Percentiles rank a stretch among this genome's conserved stretches.
phyloP scores from a whole-genome alignment of 2,113 vertebrate species.

The Lichenostomus cassidix region DNA sequence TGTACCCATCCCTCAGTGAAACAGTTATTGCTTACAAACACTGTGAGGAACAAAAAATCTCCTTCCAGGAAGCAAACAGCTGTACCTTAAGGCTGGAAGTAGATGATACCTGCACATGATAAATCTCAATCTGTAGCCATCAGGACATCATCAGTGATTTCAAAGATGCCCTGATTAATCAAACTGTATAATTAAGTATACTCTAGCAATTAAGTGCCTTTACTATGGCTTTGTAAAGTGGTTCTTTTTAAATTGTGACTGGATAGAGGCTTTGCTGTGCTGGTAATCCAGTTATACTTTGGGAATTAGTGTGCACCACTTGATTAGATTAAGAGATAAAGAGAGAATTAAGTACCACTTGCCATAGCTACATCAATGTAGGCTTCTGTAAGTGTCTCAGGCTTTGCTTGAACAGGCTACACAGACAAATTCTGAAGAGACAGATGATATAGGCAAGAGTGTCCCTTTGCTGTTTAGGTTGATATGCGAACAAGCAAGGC shows the following conservation, averaged over 20 bases:
- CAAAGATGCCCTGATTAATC: not conserved
- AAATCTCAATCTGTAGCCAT: not conserved
- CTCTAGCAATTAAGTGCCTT: not conserved
- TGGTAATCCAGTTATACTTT: conserved; percentile 13
- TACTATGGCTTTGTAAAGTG: not conserved
- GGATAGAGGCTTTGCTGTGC: not conserved
- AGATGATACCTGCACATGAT: not conserved
- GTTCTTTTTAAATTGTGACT: not conserved
- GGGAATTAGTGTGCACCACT: not conserved
- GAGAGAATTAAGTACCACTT: not conserved
- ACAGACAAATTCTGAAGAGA: not conserved
- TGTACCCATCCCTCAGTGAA: not conserved
- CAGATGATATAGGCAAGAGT: not conserved
- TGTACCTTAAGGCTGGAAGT: not conserved
- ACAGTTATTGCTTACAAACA: not conserved
- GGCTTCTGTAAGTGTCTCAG: not conserved
- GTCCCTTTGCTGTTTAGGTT: not conserved
- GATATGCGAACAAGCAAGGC: not conserved
- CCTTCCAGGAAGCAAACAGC: not conserved
- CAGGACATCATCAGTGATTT: not conserved
- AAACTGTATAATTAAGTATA: not conserved
- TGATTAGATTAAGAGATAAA: conserved; percentile 24
- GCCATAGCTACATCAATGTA: not conserved
- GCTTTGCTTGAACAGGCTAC: not conserved
- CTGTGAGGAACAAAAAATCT: not conserved